phyloP scores from a whole-genome alignment of 2,888 invertebrate genomes.

The Plutella xylostella region DNA sequence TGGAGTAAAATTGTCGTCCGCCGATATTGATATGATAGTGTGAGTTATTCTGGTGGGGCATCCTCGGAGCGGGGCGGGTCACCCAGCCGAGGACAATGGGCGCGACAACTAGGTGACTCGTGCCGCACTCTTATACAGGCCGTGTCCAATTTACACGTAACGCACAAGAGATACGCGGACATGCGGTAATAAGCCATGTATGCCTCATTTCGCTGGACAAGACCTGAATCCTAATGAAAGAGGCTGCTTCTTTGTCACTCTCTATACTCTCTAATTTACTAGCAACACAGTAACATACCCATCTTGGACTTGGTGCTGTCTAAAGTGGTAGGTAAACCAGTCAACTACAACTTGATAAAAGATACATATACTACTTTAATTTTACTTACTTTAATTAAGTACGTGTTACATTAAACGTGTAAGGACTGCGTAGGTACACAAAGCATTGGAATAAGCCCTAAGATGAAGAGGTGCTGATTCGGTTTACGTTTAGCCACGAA shows the following conservation, averaged over 20 bases:
- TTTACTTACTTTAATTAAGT: too few species aligned
- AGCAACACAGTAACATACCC: too few species aligned
- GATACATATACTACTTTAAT: too few species aligned
- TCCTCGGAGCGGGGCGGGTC: conserved; percentile 36
- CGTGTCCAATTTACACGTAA: conserved; percentile 31
- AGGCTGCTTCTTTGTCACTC: not conserved
- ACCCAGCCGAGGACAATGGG: conserved; percentile 65
- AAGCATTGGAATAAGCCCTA: too few species aligned
- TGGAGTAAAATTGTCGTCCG: conserved; percentile 68
- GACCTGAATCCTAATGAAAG: not conserved
- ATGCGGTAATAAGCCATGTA: conserved; percentile 2
- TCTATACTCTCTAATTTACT: too few species aligned
- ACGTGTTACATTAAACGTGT: too few species aligned
- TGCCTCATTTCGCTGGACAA: not conserved
- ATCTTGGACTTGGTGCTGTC: too few species aligned
- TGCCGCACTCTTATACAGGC: conserved; percentile 48
- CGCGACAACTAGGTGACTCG: conserved; percentile 67
- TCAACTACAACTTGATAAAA: too few species aligned
- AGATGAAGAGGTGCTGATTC: too few species aligned
- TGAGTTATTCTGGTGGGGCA: conserved; percentile 44
- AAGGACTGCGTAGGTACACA: too few species aligned
- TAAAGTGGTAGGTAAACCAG: too few species aligned
- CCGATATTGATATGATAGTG: conserved; percentile 66
- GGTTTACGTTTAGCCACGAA: too few species aligned
- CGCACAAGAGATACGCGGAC: conserved; percentile 14